A percentile compares a stretch with the other conserved stretches of the same genome.
Evolutionary conservation across 1,140 invertebrate genomes (phyloP).

Genomic region (Armadillidium nasatum): DNA sequence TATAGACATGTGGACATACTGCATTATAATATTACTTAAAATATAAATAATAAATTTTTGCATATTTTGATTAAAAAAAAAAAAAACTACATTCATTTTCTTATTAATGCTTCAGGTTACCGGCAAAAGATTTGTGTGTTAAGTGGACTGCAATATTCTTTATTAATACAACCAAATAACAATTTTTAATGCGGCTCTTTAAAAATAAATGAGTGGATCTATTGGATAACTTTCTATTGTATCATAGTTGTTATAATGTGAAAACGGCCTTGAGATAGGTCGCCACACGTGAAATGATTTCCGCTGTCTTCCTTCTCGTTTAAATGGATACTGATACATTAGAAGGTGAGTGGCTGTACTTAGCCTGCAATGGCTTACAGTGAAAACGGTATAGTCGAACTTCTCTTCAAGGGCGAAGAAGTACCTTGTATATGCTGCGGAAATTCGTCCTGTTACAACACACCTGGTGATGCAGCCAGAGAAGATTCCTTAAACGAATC

Average conservation of each 20-base stretch:
- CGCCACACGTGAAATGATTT: neutral
- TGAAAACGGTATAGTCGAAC: neutral
- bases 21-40: no score
- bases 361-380: neutral
- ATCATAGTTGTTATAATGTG: neutral
- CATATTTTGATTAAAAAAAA: no score
- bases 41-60: no score
- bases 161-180: neutral
- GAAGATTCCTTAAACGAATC: neutral
- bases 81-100: no score
- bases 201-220: no score
- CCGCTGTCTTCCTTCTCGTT: neutral
- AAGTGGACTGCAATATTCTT: neutral
- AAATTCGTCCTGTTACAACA: neutral
- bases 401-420: neutral
- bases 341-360: neutral
- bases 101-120: no score
- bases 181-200: neutral
- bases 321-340: neutral
- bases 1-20: no score
- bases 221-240: neutral
- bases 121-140: neutral
- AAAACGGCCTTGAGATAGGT: neutral
- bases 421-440: neutral
- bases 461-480: neutral